phyloP scores from a whole-genome alignment of 2,113 vertebrate genomes.

The Leptobrachium ailaonicum region DNA sequence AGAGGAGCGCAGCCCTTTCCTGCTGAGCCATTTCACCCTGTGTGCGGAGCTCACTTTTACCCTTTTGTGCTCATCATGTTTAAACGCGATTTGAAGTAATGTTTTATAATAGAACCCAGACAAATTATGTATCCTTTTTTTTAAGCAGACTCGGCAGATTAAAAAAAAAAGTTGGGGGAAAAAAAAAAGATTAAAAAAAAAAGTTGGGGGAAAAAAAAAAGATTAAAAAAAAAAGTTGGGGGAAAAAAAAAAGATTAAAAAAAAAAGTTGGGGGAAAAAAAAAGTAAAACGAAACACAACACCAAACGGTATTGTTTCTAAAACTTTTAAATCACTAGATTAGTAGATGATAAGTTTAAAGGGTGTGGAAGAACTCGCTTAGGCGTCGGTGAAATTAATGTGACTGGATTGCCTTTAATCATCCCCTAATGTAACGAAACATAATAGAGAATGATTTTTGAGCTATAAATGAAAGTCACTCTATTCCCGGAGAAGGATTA shows the following conservation, averaged over 20 bases:
- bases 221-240: too few species aligned
- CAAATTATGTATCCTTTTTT: too few species aligned
- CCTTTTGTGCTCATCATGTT: too few species aligned
- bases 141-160: too few species aligned
- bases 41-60: too few species aligned
- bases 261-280: not conserved
- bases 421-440: slow-evolving; percentile 57
- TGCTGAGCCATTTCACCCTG: too few species aligned
- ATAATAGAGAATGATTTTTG: slow-evolving; percentile 53
- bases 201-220: too few species aligned
- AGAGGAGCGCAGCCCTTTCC: too few species aligned
- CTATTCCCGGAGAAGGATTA: slow-evolving; percentile 60
- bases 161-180: too few species aligned
- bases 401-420: slow-evolving; percentile 59
- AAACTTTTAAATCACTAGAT: slow-evolving; percentile 48
- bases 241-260: not conserved
- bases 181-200: too few species aligned
- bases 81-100: too few species aligned
- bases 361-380: slow-evolving; percentile 51
- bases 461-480: slow-evolving; percentile 54
- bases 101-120: too few species aligned
- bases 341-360: slow-evolving; percentile 53
- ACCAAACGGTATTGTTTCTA: slow-evolving; percentile 25
- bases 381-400: slow-evolving; percentile 57
- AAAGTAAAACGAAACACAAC: not conserved